Base-by-base conservation (phyloP, 2,797 vertebrate species). In the Molossus alvarezi region DNA sequence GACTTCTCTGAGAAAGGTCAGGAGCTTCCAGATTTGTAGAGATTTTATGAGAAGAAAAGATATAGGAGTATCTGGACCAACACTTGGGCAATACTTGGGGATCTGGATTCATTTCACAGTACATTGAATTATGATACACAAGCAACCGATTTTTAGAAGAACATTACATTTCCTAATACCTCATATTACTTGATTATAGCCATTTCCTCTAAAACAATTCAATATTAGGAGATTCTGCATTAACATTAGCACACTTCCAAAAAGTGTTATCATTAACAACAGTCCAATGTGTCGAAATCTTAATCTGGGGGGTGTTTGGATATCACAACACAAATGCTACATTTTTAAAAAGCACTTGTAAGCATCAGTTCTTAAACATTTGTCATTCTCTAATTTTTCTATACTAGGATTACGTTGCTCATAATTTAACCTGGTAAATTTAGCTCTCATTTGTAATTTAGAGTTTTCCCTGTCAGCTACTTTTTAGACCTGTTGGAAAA, bases 21-120 rank as follows among this genome's bases (percentile, higher is more conserved):
- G 2, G 8, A 60, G 20, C 18, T 82, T 55, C 29, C 2, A 64
- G 7, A 23, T 57, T 62, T 62, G 8, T 12, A 65, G 62, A 91
- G 3, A 0, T 12, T n/a, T 18, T 25, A 57, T 0, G 13, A 25
- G 10, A 79, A 72, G 4, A 89, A 15, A 80, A 92, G 18, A 76
- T 9, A 48, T 0, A 51, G 7, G 0, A 37, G 1, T 7, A 4
- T 64, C 51, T 67, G 62, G 23, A 55, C 7, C 21, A 71, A 18
- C 0, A 0, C 20, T 57, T 17, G 9, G 15, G 3, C 53, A 64
- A 33, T 1, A 76, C 0, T 62, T 58, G 41, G 64, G 9, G 13
- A 41, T 17, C 65, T 71, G 25, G 7, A 4, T 62, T 95, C 33
- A 17, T 37, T 53, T 62, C 67, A 60, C 9, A 20, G 5, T n/a